These are phyloP conservation scores for Apogon hyalosoma DNA, from an alignment of 2,797 vertebrate genomes.

Conservation along the genomic window DNA sequence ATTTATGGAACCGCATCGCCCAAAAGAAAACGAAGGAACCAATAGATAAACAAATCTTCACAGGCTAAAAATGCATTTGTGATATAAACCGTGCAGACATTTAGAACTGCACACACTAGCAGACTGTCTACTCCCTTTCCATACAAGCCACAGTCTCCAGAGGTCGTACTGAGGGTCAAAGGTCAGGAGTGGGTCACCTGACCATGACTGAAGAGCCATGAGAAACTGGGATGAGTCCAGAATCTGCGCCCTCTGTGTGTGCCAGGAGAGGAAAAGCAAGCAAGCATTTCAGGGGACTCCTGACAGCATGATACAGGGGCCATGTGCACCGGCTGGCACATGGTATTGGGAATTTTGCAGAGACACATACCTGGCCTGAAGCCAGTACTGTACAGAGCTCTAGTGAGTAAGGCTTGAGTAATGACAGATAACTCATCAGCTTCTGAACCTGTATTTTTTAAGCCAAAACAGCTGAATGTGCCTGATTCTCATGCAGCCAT, in stretches of 20 bases:
- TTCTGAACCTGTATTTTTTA: constrained; percentile 33
- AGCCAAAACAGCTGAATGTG: constrained; percentile 28
- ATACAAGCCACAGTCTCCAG: constrained; percentile 9
- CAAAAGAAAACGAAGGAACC: constrained; percentile 17
- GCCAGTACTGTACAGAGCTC: constrained; percentile 56
- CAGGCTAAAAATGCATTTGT: constrained; percentile 13
- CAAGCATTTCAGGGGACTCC: constrained; percentile 33
- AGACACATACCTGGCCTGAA: constrained; percentile 55
- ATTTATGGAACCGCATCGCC: constrained; percentile 35
- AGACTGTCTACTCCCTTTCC: neutral
- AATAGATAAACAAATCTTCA: constrained; percentile 16
- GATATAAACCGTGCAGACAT: constrained; percentile 5
- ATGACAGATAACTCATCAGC: constrained; percentile 34
- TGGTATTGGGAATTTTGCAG: constrained; percentile 61
- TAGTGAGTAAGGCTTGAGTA: constrained; percentile 41
- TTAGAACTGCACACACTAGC: neutral
- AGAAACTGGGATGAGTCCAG: constrained; percentile 41
- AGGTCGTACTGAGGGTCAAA: constrained; percentile 6
- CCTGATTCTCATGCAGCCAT: constrained; percentile 11
- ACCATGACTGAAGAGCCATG: constrained; percentile 22
- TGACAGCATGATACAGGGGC: constrained; percentile 51
- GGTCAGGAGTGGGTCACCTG: constrained; percentile 59
- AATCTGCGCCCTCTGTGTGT: constrained; percentile 20
- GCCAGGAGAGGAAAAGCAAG: constrained; percentile 33
- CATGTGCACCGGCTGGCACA: constrained; percentile 76